Evolutionary conservation across 1,140 invertebrate species (phyloP).

Genomic region (Diabrotica virgifera): DNA sequence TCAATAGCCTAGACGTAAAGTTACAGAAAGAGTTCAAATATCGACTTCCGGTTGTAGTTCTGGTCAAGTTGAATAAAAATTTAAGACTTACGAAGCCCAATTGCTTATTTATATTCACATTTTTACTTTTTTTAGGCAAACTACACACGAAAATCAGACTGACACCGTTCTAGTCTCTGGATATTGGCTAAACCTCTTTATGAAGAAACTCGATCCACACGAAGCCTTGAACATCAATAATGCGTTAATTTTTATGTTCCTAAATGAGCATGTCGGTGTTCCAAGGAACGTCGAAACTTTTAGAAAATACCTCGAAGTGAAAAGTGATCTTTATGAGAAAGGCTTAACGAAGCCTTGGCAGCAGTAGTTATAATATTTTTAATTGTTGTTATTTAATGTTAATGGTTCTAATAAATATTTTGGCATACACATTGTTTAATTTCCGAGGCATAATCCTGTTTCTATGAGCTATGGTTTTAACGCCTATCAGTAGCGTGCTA

Average conservation of each 20-base stretch:
- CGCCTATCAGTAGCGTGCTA: too few relatives aligned
- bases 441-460: too few relatives aligned
- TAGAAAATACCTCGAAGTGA: conserved; percentile 31
- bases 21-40: too few relatives aligned
- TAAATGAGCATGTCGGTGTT: conserved; percentile 38
- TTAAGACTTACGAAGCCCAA: too few relatives aligned
- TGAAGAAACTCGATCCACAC: conserved; percentile 49
- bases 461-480: too few relatives aligned
- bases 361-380: conserved; percentile 6
- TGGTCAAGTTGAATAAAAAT: too few relatives aligned
- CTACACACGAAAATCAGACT: conserved; percentile 52
- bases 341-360: conserved; percentile 45
- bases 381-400: too few relatives aligned
- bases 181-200: conserved; percentile 52
- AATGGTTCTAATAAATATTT: too few relatives aligned
- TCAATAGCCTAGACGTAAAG: too few relatives aligned
- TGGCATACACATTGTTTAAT: background rate
- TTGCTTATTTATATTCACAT: background rate
- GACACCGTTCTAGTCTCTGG: conserved; percentile 49
- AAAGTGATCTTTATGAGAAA: conserved; percentile 29
- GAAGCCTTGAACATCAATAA: conserved; percentile 50
- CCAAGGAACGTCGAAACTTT: conserved; percentile 28
- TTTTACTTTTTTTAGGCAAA: conserved; percentile 43
- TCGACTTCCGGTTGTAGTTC: too few relatives aligned
- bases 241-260: conserved; percentile 46